Evolutionary conservation across 2,113 vertebrate species (phyloP).

Genomic region (Zingel zingel): DNA sequence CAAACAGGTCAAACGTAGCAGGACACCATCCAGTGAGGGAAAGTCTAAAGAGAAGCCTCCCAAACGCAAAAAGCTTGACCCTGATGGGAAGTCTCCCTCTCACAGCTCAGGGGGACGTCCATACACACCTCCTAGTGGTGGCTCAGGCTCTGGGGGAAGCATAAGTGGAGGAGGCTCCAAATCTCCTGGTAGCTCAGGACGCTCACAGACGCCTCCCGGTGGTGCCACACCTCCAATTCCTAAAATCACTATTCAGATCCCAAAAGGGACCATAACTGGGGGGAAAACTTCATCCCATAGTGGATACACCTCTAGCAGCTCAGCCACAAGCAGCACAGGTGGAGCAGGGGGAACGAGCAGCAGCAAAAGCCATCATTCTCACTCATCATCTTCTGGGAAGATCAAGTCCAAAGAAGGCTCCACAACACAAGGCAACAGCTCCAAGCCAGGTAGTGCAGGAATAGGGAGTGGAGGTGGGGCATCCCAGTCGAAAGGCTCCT

Average conservation of each 20-base stretch:
- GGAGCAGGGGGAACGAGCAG: conserved; percentile 79
- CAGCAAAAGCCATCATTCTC: conserved; percentile 96
- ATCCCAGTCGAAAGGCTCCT: conserved; percentile 91
- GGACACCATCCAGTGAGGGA: conserved; percentile 96
- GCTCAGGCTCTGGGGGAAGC: conserved; percentile 87
- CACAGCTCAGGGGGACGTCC: conserved; percentile 93
- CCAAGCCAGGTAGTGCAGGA: conserved; percentile 88
- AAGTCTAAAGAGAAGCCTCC: conserved; percentile 97
- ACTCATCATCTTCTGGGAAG: conserved; percentile 94
- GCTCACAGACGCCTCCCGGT: conserved; percentile 95
- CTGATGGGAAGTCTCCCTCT: conserved; percentile 95
- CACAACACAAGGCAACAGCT: conserved; percentile 88
- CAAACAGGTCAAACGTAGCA: conserved; percentile 94
- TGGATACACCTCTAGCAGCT: conserved; percentile 94
- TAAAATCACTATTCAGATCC: conserved; percentile 99
- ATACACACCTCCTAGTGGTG: conserved; percentile 95
- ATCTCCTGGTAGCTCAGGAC: conserved; percentile 94
- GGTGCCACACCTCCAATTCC: conserved; percentile 96
- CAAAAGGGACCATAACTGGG: conserved; percentile 94
- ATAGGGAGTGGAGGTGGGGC: conserved; percentile 82
- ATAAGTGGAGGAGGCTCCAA: conserved; percentile 93
- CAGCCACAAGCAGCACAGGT: conserved; percentile 83
- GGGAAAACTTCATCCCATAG: conserved; percentile 95
- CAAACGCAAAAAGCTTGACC: conserved; percentile 95
- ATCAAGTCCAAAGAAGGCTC: conserved; percentile 95